phyloP scores from a whole-genome alignment of 1,140 invertebrate genomes.

The Carposina sasakii region DNA sequence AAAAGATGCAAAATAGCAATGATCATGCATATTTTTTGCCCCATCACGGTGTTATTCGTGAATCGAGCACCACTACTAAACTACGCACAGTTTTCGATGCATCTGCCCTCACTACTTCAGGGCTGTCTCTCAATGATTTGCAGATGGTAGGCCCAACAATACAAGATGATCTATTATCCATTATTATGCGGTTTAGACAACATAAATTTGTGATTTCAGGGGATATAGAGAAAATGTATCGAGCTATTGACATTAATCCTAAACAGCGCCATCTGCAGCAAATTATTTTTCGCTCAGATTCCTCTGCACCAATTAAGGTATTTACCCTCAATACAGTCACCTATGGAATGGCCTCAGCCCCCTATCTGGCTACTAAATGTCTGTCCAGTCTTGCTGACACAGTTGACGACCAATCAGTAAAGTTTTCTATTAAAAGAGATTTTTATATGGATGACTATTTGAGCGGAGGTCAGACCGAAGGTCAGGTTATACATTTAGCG shows the following conservation, averaged over 20 bases:
- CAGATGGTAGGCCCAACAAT: conserved; percentile 38
- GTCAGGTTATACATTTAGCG: background rate
- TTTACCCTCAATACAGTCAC: conserved; percentile 1
- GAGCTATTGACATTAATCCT: background rate
- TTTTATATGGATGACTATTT: conserved; percentile 21
- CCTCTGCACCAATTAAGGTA: background rate
- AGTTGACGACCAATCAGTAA: conserved; percentile 6
- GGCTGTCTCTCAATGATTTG: conserved; percentile 18
- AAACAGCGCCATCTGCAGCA: background rate
- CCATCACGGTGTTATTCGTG: conserved; percentile 42
- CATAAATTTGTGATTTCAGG: conserved; percentile 27
- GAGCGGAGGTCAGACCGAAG: background rate
- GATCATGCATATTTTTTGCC: conserved; percentile 31
- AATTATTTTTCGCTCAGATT: background rate
- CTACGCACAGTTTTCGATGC: conserved; percentile 35
- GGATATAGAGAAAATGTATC: conserved; percentile 1
- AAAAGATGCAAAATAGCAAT: background rate
- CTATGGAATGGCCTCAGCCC: conserved; percentile 6
- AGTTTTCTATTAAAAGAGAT: conserved; percentile 8
- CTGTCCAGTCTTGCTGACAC: background rate
- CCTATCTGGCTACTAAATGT: conserved; percentile 1
- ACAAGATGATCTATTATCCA: conserved; percentile 39
- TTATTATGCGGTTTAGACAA: conserved; percentile 30
- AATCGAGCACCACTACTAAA: conserved; percentile 28
- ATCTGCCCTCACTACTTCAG: conserved; percentile 15